phyloP scores from a whole-genome alignment of 2,797 vertebrate genomes.

The Pseudochromis fuscus region DNA sequence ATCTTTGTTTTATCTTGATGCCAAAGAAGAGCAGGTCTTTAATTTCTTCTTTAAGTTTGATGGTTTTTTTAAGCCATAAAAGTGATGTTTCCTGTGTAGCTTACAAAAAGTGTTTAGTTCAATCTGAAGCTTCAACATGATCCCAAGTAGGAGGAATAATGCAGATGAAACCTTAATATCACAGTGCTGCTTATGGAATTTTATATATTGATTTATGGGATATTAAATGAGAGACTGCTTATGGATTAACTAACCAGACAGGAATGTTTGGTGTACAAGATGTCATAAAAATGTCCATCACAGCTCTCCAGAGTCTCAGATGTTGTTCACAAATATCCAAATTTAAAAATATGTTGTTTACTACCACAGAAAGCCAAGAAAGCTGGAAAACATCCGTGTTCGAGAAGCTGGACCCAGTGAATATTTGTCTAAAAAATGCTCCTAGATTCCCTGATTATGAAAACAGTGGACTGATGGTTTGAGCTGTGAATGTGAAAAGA shows the following conservation, averaged over 20 bases:
- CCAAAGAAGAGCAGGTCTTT: neutral
- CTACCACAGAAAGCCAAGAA: neutral
- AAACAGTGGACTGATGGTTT: neutral
- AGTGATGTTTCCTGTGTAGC: too few relatives aligned
- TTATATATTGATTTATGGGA: neutral
- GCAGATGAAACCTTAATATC: neutral
- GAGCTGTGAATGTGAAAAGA: neutral
- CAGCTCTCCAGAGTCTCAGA: too few relatives aligned
- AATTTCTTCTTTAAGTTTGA: neutral
- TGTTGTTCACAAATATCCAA: neutral
- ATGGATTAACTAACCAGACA: neutral
- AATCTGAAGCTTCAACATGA: too few relatives aligned
- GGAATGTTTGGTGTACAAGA: neutral
- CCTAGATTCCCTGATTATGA: neutral
- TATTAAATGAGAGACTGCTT: neutral
- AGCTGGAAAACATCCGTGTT: too few relatives aligned
- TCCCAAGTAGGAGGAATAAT: neutral
- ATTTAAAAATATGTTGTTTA: neutral
- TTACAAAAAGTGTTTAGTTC: too few relatives aligned
- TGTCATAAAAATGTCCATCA: neutral
- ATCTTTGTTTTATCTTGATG: too few relatives aligned
- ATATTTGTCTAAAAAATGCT: constrained; percentile 1
- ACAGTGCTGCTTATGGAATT: neutral
- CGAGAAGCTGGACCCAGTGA: neutral
- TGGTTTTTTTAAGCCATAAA: neutral